A percentile compares a stretch with the other conserved stretches of the same genome.
Evolutionary conservation across 2,113 vertebrate genomes (phyloP).

Genomic region (Chamaetylas fuelleborni): DNA sequence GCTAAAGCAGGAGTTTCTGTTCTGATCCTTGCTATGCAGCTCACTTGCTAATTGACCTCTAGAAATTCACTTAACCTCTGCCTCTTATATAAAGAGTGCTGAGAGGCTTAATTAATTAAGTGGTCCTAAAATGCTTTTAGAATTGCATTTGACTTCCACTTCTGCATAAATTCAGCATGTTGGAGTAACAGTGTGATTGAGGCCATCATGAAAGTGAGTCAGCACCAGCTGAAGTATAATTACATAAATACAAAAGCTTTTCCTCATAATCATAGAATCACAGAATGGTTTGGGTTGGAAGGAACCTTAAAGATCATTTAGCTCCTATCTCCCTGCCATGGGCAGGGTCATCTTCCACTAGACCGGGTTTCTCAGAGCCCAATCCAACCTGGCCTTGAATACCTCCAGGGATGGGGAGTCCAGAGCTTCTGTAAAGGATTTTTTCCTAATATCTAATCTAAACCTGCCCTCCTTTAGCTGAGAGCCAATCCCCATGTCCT

Average conservation of each 20-base stretch:
- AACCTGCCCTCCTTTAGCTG: background rate
- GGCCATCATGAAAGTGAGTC: background rate
- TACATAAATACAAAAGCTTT: background rate
- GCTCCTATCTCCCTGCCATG: background rate
- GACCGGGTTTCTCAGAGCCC: background rate
- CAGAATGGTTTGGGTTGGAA: background rate
- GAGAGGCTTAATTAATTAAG: constrained; percentile 25
- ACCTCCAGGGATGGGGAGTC: background rate
- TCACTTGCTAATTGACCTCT: background rate
- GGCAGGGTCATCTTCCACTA: background rate
- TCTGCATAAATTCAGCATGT: background rate
- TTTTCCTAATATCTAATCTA: background rate
- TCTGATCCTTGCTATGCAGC: background rate
- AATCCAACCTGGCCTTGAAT: background rate
- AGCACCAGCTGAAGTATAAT: background rate
- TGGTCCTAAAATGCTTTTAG: constrained; percentile 3
- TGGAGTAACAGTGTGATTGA: background rate
- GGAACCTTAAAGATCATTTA: background rate
- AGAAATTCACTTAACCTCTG: constrained; percentile 29
- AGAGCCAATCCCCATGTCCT: background rate
- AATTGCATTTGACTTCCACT: background rate
- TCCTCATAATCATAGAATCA: background rate
- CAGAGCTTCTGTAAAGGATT: background rate
- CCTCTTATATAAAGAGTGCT: background rate
- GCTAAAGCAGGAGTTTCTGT: background rate